Percentiles rank a stretch among this genome's conserved stretches.
Evolutionary conservation across 1,140 invertebrate genomes (phyloP).

Genomic region (Leguminivora glycinivorella): DNA sequence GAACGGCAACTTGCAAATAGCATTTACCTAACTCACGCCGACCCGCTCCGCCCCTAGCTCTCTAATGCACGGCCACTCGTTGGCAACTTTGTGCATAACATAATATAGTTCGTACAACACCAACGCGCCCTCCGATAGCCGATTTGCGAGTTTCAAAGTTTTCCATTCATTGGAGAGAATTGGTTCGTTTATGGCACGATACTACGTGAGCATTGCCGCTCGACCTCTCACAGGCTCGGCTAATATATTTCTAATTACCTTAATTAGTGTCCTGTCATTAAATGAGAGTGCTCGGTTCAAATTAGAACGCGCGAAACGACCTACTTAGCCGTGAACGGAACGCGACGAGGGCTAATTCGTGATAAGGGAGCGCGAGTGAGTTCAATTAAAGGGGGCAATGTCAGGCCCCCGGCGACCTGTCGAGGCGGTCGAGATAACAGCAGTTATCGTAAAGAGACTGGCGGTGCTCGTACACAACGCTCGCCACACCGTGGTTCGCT

Average conservation of each 20-base stretch:
- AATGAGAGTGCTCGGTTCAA: slow-evolving; percentile 60
- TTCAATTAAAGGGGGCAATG: slow-evolving; percentile 60
- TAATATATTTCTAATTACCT: slow-evolving; percentile 68
- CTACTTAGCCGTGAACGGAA: slow-evolving; percentile 64
- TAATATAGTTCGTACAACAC: slow-evolving; percentile 41
- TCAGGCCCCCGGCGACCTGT: slow-evolving; percentile 48
- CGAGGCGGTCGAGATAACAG: slow-evolving; percentile 46
- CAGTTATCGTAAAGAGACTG: slow-evolving; percentile 49
- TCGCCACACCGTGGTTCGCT: background rate
- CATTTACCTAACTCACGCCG: slow-evolving; percentile 48
- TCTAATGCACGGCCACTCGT: slow-evolving; percentile 43
- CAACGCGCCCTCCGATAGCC: slow-evolving; percentile 26
- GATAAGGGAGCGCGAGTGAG: slow-evolving; percentile 62
- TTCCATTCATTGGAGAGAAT: slow-evolving; percentile 32
- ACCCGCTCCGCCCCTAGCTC: slow-evolving; percentile 35
- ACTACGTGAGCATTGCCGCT: slow-evolving; percentile 33
- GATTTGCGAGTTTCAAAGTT: slow-evolving; percentile 28
- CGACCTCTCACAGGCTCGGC: slow-evolving; percentile 34
- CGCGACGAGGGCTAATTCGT: slow-evolving; percentile 65
- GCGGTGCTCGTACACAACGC: background rate
- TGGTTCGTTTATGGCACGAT: slow-evolving; percentile 34
- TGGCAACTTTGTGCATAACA: slow-evolving; percentile 42
- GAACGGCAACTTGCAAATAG: slow-evolving; percentile 67
- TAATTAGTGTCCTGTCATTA: slow-evolving; percentile 68
- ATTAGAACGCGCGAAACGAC: slow-evolving; percentile 62